phyloP scores from a whole-genome alignment of 2,888 invertebrate species.

The Eledone cirrhosa region DNA sequence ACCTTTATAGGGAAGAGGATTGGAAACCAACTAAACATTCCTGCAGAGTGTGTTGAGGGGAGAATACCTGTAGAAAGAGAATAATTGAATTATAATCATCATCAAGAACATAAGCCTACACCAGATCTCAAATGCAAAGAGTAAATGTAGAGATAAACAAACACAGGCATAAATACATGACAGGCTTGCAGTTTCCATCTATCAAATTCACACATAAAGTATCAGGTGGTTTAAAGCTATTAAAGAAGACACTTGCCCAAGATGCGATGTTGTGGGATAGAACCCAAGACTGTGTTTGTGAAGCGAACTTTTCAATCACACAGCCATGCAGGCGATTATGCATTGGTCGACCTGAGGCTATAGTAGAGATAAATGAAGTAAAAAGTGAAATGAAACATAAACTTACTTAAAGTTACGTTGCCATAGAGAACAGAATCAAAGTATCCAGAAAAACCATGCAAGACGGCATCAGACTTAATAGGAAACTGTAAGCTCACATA shows the following conservation, averaged over 20 bases:
- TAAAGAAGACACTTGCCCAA: too few relatives aligned
- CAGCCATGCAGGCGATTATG: too few relatives aligned
- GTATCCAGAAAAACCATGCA: constrained; percentile 96
- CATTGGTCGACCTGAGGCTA: too few relatives aligned
- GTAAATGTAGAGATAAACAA: too few relatives aligned
- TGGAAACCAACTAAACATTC: constrained; percentile 99
- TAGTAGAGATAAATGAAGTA: not conserved
- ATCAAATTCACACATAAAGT: too few relatives aligned
- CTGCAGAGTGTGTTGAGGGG: constrained; percentile 85
- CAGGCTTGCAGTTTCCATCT: too few relatives aligned
- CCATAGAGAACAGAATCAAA: constrained; percentile 90
- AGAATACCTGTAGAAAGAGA: constrained; percentile 72
- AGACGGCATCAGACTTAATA: constrained; percentile 78
- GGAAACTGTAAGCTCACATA: constrained; percentile 77
- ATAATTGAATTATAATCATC: not conserved
- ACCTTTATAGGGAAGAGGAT: constrained; percentile 85
- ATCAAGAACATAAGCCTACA: not conserved
- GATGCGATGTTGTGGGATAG: too few relatives aligned
- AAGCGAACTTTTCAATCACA: too few relatives aligned
- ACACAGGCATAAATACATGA: too few relatives aligned
- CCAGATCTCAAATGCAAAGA: too few relatives aligned
- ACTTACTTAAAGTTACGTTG: constrained; percentile 80
- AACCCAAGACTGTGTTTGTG: too few relatives aligned
- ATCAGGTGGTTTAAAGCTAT: too few relatives aligned
- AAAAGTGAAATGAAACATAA: not conserved